Percentiles rank a stretch among this genome's conserved stretches.
Conservation (phyloP, 2,797 vertebrate species). For the Sibirionetta formosa region DNA sequence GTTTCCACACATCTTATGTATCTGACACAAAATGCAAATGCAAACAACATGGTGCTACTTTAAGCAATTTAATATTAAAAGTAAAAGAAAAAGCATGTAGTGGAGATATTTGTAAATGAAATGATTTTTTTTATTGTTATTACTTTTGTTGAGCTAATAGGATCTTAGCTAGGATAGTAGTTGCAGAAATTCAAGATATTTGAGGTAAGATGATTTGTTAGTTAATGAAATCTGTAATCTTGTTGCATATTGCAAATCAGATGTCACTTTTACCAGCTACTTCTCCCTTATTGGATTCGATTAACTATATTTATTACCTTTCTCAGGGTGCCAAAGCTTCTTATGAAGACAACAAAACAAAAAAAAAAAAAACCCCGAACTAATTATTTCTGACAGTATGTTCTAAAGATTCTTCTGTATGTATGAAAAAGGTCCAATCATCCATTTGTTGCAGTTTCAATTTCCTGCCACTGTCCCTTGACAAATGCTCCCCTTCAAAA, state of each 20-base stretch:
- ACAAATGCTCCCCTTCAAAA: background rate
- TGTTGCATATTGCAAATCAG: background rate
- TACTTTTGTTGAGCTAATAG: background rate
- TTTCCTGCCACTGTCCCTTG: background rate
- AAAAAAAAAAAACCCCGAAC: too few species aligned
- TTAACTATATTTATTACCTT: background rate
- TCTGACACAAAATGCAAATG: background rate
- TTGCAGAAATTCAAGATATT: background rate
- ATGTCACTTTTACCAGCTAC: background rate
- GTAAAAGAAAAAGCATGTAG: background rate
- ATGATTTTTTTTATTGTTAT: accelerated
- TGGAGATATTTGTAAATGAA: background rate
- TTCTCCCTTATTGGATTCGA: background rate
- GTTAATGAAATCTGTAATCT: background rate
- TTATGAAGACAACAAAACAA: background rate
- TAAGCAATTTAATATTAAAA: background rate
- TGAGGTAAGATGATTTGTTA: background rate
- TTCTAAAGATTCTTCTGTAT: background rate
- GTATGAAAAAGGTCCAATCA: background rate
- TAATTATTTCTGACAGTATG: background rate
- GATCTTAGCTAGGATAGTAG: background rate
- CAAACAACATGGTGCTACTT: accelerated
- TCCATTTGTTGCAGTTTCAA: background rate
- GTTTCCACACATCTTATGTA: accelerated
- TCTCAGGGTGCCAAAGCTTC: background rate